Percentiles rank a stretch among this genome's conserved stretches.
phyloP scores from a whole-genome alignment of 2,797 vertebrate genomes.

The Nannoperca australis region DNA sequence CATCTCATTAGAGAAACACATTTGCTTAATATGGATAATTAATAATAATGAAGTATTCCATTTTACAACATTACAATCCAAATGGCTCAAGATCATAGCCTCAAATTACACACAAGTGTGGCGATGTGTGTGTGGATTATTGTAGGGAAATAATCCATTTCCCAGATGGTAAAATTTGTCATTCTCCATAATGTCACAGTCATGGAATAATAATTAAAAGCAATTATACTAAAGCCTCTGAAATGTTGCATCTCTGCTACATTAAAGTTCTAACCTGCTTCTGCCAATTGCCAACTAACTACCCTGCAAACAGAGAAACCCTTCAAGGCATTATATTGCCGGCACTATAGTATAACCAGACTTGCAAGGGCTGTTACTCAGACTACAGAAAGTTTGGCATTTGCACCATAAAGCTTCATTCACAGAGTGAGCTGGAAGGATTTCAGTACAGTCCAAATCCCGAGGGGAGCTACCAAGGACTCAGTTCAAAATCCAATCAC shows the following conservation, averaged over 20 bases:
- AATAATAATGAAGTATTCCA: slow-evolving; percentile 31
- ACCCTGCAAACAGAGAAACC: slow-evolving; percentile 34
- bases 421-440: slow-evolving; percentile 28
- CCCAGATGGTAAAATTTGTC: slow-evolving; percentile 54
- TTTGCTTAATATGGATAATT: slow-evolving; percentile 38
- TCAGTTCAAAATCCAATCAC: slow-evolving; percentile 55
- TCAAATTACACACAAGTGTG: neutral
- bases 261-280: slow-evolving; percentile 48
- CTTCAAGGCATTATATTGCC: slow-evolving; percentile 40
- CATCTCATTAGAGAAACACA: slow-evolving; percentile 18
- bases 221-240: slow-evolving; percentile 34
- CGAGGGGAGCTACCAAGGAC: slow-evolving; percentile 23
- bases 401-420: slow-evolving; percentile 57
- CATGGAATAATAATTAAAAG: slow-evolving; percentile 61
- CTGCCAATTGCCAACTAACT: slow-evolving; percentile 34
- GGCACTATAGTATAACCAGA: slow-evolving; percentile 27
- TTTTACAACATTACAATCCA: slow-evolving; percentile 24
- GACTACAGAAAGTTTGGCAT: slow-evolving; percentile 55
- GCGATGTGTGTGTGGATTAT: slow-evolving; percentile 6
- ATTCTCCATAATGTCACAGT: slow-evolving; percentile 39
- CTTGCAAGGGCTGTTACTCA: slow-evolving; percentile 29
- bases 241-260: slow-evolving; percentile 41
- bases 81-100: slow-evolving; percentile 19
- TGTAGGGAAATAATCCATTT: slow-evolving; percentile 39
- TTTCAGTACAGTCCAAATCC: slow-evolving; percentile 46